Percentiles rank a stretch among this genome's conserved stretches.
phyloP scores from a whole-genome alignment of 2,797 vertebrate genomes.

The Novumbra hubbsi region DNA sequence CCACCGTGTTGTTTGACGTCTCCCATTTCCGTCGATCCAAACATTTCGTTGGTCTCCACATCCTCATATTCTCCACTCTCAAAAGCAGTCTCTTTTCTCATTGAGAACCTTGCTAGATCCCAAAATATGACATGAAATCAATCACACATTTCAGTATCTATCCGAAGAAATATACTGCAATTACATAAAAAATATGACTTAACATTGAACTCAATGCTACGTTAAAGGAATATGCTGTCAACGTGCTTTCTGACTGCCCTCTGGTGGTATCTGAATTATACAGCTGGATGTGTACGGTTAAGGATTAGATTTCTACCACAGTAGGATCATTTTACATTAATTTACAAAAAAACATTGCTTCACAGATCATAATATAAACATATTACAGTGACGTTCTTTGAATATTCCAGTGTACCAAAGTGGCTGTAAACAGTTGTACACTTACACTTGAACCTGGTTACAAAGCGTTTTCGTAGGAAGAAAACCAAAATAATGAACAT shows the following conservation, averaged over 20 bases:
- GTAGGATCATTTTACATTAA: neutral
- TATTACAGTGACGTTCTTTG: neutral
- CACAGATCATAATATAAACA: neutral
- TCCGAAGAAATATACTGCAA: neutral
- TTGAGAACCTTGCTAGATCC: conserved; percentile 24
- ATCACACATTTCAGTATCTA: neutral
- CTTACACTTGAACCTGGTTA: conserved; percentile 34
- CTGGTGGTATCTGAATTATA: neutral
- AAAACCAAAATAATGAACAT: conserved; percentile 16
- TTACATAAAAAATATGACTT: neutral
- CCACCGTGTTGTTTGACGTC: conserved; percentile 21
- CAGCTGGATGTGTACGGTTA: neutral
- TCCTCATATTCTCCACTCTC: conserved; percentile 56
- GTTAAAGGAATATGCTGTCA: neutral
- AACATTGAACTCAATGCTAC: neutral
- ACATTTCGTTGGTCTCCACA: conserved; percentile 1
- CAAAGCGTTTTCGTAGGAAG: conserved; percentile 16
- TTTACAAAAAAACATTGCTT: neutral
- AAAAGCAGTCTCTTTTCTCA: conserved; percentile 16
- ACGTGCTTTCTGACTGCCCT: neutral
- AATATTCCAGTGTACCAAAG: neutral
- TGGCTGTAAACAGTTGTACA: neutral
- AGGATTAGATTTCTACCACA: neutral
- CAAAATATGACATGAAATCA: neutral
- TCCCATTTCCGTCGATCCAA: conserved; percentile 26